Evolutionary conservation across 1,140 invertebrate species (phyloP).

Genomic region (Drosophila azteca): DNA sequence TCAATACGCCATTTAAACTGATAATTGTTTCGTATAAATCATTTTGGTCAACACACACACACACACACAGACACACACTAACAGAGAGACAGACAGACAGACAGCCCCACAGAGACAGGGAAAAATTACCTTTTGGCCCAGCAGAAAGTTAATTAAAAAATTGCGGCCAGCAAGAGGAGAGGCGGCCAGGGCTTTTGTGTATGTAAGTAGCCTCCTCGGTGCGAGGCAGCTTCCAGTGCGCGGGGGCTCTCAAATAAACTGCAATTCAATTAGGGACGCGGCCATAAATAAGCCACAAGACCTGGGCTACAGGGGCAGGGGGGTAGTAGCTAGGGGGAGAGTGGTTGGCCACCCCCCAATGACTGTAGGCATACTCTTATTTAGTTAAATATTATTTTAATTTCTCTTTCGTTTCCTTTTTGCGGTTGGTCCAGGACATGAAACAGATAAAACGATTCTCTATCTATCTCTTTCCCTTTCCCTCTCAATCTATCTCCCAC

Average conservation of each 20-base stretch:
- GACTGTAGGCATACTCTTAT: conserved; percentile 50
- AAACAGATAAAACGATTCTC: conserved; percentile 52
- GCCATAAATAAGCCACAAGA: conserved; percentile 69
- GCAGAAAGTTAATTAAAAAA: conserved; percentile 79
- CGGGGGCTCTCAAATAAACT: conserved; percentile 64
- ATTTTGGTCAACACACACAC: conserved; percentile 41
- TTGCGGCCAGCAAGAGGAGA: conserved; percentile 51
- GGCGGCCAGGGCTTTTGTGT: conserved; percentile 60
- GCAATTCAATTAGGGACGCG: conserved; percentile 77
- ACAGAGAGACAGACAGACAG: not conserved
- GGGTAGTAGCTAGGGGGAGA: not conserved
- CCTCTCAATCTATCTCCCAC: not conserved
- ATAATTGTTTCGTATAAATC: conserved; percentile 80
- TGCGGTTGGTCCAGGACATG: conserved; percentile 39
- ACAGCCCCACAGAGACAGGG: not conserved
- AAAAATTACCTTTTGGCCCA: conserved; percentile 57
- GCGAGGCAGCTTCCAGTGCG: conserved; percentile 1
- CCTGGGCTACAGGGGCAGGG: too few relatives aligned
- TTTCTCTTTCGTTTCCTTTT: conserved; percentile 51
- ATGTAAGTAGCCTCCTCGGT: conserved; percentile 60
- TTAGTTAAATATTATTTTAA: conserved; percentile 81
- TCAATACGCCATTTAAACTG: conserved; percentile 81
- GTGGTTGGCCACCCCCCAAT: not conserved
- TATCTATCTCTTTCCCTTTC: not conserved
- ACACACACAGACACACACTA: conserved; percentile 3